Conservation (phyloP, 2,888 invertebrate genomes). For the Syrphus vitripennis region DNA sequence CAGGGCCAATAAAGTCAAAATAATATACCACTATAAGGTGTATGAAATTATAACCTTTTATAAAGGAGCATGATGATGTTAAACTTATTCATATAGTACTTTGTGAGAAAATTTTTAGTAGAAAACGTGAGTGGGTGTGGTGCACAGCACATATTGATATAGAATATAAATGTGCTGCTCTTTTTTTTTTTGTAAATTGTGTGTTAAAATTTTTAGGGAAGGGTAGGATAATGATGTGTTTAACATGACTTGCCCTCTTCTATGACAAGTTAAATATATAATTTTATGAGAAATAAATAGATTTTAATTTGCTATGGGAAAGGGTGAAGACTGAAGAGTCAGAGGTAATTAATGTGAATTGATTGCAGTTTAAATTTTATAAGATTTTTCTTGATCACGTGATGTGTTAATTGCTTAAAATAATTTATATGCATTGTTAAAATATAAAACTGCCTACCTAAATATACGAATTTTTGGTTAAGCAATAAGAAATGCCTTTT, state of each 20-base stretch:
- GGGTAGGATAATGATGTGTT: constrained; percentile 16
- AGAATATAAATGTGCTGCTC: constrained; percentile 39
- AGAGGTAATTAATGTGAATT: constrained; percentile 38
- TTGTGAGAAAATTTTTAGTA: constrained; percentile 46
- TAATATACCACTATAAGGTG: neutral
- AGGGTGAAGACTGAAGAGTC: constrained; percentile 6
- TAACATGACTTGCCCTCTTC: constrained; percentile 6
- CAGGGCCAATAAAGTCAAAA: constrained; percentile 63
- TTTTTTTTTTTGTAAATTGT: neutral
- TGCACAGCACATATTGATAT: neutral
- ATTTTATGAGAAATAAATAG: constrained; percentile 13
- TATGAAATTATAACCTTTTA: constrained; percentile 54
- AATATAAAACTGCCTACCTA: neutral
- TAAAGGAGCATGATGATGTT: constrained; percentile 57
- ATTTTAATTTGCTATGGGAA: neutral
- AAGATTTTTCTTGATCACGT: neutral
- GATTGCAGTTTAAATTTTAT: neutral
- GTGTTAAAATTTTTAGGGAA: neutral
- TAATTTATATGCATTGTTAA: neutral
- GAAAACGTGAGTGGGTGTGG: constrained; percentile 64
- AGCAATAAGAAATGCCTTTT: too few species aligned
- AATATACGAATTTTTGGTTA: too few species aligned
- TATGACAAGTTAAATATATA: constrained; percentile 6
- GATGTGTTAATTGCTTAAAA: neutral
- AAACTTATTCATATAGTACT: constrained; percentile 37